These are phyloP conservation scores for Hiodon tergisus DNA, from an alignment of 2,113 vertebrate genomes.

Conservation along the genomic window DNA sequence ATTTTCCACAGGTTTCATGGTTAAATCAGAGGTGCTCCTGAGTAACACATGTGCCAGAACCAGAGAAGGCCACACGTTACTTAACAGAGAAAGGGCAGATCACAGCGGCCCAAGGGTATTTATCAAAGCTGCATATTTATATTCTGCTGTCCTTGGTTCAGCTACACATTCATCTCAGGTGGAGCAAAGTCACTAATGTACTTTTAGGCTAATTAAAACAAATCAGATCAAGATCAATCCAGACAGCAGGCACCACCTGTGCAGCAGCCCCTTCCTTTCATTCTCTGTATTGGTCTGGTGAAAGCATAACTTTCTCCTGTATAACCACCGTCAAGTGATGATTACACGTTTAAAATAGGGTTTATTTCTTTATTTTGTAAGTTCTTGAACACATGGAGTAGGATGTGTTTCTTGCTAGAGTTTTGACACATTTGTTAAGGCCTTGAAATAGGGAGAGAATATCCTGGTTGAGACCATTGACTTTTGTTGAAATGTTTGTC, in stretches of 20 bases:
- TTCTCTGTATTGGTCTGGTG: constrained; percentile 21
- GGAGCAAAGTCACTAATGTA: constrained; percentile 14
- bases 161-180: background rate
- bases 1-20: no score
- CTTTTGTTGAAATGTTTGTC: no score
- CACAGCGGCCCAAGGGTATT: background rate
- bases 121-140: background rate
- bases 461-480: no score
- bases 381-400: no score
- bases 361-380: no score
- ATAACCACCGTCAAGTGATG: constrained; percentile 23
- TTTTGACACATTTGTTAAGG: no score
- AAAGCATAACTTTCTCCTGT: background rate
- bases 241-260: constrained; percentile 38
- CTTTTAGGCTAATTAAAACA: constrained; percentile 38
- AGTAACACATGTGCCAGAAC: no score
- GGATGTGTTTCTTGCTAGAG: no score
- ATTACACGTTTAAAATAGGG: no score
- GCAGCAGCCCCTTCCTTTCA: constrained; percentile 30
- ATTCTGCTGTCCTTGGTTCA: background rate
- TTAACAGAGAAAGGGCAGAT: background rate
- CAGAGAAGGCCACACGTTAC: no score
- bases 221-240: constrained; percentile 24
- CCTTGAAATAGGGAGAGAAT: no score
- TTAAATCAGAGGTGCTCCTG: no score